Base-by-base conservation (phyloP, 1,140 invertebrate genomes). In the Drosophila gunungcola region DNA sequence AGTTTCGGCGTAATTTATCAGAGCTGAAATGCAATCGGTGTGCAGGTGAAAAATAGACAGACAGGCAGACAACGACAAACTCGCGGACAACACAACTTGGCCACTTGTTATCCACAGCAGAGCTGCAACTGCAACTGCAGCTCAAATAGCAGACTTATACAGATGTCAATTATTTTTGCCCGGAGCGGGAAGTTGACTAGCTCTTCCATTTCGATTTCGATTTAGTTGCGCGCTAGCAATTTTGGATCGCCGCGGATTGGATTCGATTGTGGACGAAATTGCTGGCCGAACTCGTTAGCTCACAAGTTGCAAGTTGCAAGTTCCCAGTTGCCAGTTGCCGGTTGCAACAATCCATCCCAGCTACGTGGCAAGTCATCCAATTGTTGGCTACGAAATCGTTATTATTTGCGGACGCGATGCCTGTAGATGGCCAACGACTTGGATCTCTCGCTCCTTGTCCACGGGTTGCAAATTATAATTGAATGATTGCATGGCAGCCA, bases 101-200 rank as follows among this genome's bases (percentile, higher is more conserved):
- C 64, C 84, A 86, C 83, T 88, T 86, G 84, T 83, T 86, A 77
- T 68, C 75, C 74, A 49, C 56, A 62, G 46, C 49, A 34, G 27
- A 25, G 16, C 29, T 13, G 9, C 52, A 48, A 46, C 3, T 55
- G 16, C 16, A 21, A 32, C n/a, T 48, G 45, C 69, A 74, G 77
- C 68, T 78, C 74, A 83, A 83, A 78, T 78, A 60, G 63, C 74
- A 51, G 76, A 72, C 80, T 80, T 83, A 80, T 89, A 89, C 84
- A 89, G 84, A 74, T 89, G 84, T 89, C 84, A 89, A 89, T 89
- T 89, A 89, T 89, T 89, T 89, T 84, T 43, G 84, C 79, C 68
- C 53, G 72, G 42, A 75, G 73, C 64, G 60, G 34, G 11, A 29
- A 39, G 58, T 52, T 74, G 51, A 65, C 61, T 53, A 54, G 54